These are phyloP conservation scores for Fregata magnificens DNA, from an alignment of 2,113 vertebrate species.

Conservation along the genomic window DNA sequence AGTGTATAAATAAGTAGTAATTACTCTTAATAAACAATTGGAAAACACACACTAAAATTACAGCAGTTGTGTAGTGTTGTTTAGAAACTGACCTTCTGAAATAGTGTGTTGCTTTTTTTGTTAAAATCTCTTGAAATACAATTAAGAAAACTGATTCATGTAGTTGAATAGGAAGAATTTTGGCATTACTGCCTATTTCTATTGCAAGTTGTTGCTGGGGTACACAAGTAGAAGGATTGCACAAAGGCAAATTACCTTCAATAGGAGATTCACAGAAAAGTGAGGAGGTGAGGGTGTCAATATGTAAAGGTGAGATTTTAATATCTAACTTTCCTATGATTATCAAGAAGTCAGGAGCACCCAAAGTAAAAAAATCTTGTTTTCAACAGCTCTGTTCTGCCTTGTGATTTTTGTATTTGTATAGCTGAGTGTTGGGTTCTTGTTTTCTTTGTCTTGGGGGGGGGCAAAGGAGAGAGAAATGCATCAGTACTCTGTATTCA, in stretches of 20 bases:
- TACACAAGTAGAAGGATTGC: not conserved
- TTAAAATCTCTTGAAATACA: not conserved
- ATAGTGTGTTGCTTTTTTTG: not conserved
- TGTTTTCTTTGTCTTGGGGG: not conserved
- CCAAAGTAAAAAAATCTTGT: not conserved
- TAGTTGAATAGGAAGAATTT: not conserved
- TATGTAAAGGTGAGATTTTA: not conserved
- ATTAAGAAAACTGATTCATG: not conserved
- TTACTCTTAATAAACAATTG: not conserved
- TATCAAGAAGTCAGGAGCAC: not conserved
- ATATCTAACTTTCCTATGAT: not conserved
- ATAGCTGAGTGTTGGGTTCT: accelerated
- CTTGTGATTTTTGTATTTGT: not conserved
- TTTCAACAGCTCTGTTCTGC: not conserved
- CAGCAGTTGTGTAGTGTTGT: not conserved
- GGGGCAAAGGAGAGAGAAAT: not conserved
- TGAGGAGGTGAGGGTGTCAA: too few relatives aligned
- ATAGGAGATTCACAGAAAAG: not conserved
- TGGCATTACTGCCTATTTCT: not conserved
- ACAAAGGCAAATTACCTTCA: not conserved
- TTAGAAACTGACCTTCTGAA: not conserved
- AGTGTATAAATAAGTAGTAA: not conserved
- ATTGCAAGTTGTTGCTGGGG: not conserved
- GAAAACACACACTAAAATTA: not conserved
- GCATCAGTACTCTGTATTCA: not conserved